Conservation (phyloP, 2,888 invertebrate genomes). For the Noctuana brunneofusca region DNA sequence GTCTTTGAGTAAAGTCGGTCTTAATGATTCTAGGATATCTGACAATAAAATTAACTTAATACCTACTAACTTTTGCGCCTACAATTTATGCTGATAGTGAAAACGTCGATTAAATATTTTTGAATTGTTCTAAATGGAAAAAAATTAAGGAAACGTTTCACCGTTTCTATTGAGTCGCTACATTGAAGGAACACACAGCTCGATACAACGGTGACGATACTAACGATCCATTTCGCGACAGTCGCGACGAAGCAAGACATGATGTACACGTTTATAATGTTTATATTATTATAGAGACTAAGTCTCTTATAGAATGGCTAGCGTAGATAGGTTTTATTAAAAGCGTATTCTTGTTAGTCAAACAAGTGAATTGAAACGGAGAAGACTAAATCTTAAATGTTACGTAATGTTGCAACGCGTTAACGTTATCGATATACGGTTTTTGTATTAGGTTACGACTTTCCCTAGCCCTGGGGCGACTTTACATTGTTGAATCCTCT, state of each 20-base stretch:
- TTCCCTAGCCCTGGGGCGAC: constrained; percentile 46
- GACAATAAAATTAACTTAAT: constrained; percentile 81
- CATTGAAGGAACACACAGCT: background rate
- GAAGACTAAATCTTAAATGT: constrained; percentile 80
- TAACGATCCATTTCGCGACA: constrained; percentile 16
- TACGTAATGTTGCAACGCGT: constrained; percentile 78
- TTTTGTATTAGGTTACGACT: constrained; percentile 62
- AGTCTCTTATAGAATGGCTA: constrained; percentile 80
- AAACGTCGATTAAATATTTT: constrained; percentile 39
- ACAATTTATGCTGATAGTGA: constrained; percentile 45
- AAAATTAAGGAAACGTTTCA: constrained; percentile 15
- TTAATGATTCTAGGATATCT: constrained; percentile 73
- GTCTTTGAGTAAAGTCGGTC: constrained; percentile 54
- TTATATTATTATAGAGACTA: constrained; percentile 75
- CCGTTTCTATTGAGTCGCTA: constrained; percentile 36
- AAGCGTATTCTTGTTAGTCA: constrained; percentile 73
- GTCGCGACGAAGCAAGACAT: constrained; percentile 42
- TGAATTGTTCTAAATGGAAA: constrained; percentile 7
- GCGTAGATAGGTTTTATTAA: constrained; percentile 78
- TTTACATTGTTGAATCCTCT: constrained; percentile 46
- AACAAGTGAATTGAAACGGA: constrained; percentile 79
- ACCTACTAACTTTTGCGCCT: constrained; percentile 55
- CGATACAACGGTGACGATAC: constrained; percentile 16
- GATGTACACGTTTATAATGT: constrained; percentile 67
- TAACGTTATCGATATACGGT: constrained; percentile 73